phyloP scores from a whole-genome alignment of 2,797 vertebrate genomes.

The Centroberyx gerrardi region DNA sequence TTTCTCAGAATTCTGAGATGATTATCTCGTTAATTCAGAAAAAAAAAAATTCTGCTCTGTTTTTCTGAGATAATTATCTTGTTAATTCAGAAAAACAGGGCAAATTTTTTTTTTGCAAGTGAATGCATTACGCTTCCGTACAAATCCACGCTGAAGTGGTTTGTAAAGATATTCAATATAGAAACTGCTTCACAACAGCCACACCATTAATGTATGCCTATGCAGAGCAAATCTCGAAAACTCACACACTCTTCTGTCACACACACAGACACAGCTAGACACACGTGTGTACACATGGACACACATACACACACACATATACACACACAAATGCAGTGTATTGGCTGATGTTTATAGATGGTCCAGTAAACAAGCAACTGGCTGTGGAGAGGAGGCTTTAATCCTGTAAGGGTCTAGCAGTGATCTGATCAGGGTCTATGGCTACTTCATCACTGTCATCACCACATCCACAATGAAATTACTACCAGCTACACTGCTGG shows the following conservation, averaged over 20 bases:
- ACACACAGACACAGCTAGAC: background rate
- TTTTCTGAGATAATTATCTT: no score
- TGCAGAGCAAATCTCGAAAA: slow-evolving; percentile 6
- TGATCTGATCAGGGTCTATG: slow-evolving; percentile 81
- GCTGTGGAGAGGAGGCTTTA: slow-evolving; percentile 75
- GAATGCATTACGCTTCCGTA: no score
- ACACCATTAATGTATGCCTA: slow-evolving; percentile 37
- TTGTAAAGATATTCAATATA: slow-evolving; percentile 40
- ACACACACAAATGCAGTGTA: slow-evolving; percentile 8
- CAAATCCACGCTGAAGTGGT: slow-evolving; percentile 47
- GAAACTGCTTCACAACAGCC: slow-evolving; percentile 28
- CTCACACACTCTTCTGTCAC: background rate
- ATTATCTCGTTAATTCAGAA: no score
- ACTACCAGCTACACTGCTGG: slow-evolving; percentile 68
- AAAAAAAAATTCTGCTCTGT: no score
- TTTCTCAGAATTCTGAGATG: no score
- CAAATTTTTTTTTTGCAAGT: no score
- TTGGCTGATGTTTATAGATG: slow-evolving; percentile 64
- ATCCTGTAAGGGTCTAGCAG: slow-evolving; percentile 78
- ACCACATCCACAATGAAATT: slow-evolving; percentile 81
- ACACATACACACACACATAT: slow-evolving; percentile 26
- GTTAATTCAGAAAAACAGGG: no score
- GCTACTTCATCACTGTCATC: slow-evolving; percentile 87
- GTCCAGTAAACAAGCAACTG: slow-evolving; percentile 66
- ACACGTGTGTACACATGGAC: background rate